phyloP scores from a whole-genome alignment of 2,888 invertebrate genomes.

The Caenorhabditis uteleia region DNA sequence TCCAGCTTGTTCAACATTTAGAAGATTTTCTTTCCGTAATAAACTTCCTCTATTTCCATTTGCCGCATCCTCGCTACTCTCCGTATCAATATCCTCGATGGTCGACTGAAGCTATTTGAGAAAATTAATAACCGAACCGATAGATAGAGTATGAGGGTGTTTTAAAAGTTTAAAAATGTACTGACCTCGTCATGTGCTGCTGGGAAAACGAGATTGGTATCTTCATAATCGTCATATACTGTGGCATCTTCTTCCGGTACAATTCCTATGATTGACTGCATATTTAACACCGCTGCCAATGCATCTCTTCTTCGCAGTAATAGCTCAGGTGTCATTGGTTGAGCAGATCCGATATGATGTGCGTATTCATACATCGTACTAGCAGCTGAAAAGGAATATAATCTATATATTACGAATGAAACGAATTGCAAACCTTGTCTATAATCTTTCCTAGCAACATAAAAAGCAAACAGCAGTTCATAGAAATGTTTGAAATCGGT shows the following conservation, averaged over 20 bases:
- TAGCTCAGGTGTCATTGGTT: constrained; percentile 47
- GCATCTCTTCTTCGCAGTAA: constrained; percentile 50
- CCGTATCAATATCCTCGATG: no score
- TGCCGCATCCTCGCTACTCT: no score
- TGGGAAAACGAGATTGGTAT: constrained; percentile 34
- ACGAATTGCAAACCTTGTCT: constrained; percentile 19
- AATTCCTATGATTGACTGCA: constrained; percentile 39
- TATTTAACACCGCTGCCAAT: constrained; percentile 46
- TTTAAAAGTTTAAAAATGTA: background rate
- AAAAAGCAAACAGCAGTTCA: constrained; percentile 42
- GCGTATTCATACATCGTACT: constrained; percentile 54
- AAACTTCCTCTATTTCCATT: background rate
- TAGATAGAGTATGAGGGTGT: no score
- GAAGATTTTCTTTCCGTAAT: no score
- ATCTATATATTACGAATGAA: background rate
- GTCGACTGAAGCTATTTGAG: no score
- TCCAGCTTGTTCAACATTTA: no score
- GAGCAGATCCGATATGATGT: constrained; percentile 37
- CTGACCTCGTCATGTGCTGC: background rate
- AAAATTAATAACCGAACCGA: no score
- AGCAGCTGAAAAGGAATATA: constrained; percentile 35
- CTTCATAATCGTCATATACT: constrained; percentile 21
- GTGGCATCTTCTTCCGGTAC: constrained; percentile 18
- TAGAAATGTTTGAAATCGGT: constrained; percentile 34
- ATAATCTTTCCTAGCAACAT: constrained; percentile 35